Base-by-base conservation (phyloP, 2,797 vertebrate genomes). In the Brachymystax lenok region DNA sequence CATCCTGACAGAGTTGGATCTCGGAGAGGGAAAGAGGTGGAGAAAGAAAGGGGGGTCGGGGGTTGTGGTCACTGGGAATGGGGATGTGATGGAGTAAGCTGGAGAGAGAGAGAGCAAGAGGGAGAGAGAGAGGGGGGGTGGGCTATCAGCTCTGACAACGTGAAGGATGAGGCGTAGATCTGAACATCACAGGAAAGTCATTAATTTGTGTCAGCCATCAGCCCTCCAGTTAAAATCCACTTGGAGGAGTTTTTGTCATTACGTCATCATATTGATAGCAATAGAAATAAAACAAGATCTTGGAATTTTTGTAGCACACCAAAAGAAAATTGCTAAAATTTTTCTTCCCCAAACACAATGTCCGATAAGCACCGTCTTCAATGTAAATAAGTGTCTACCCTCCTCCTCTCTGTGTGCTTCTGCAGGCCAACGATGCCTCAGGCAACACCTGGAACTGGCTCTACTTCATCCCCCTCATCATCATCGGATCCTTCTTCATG, bases 401-500 rank as follows among this genome's bases (percentile, higher is more conserved):
- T 73, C 73, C 16, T 10, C 71, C 14, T 74, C 74, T 74, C n/a
- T 74, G 5, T 76, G 27, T 79, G 54, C 71, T 67, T 52, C 28
- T 69, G 40, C 13, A 69, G 97, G 97, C 98, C 14, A 99, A 99
- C 0, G 97, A 99, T 7, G 98, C 97, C 6, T 96, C 95, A 6
- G 98, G 98, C 74, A 97, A 97, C 86, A 96, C 95, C 73, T 99
- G 98, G 98, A 99, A 99, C 86, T 99, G 98, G 98, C 93, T 99
- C 30, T 99, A 99, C 92, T 99, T 99, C 93, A 97, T 99, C 87
- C 97, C 97, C 1, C 96, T 99, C 92, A 99, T 99, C 94, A 97
- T 99, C 0, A 97, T 46, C 10, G 40, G 98, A 35, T 99, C 98
- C 82, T 99, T 99, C 95, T 99, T 99, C 94, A 99, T 99, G 98